Conservation (phyloP, 2,797 vertebrate genomes). For the Leptodactylus fallax region DNA sequence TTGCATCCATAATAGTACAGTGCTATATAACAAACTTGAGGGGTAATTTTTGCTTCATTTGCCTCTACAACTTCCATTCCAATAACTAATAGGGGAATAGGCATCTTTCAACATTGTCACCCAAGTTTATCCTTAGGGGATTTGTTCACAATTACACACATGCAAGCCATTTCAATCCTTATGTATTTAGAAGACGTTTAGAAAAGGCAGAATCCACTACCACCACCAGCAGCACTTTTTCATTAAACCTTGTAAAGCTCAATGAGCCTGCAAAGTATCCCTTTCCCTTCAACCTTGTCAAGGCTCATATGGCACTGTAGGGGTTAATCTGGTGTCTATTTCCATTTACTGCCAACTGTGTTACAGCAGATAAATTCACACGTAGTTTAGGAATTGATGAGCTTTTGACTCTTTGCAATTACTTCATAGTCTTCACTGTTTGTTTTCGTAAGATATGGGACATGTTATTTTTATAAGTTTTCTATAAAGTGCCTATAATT, state of each 20-base stretch:
- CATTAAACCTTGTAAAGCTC: constrained; percentile 3
- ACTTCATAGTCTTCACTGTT: background rate
- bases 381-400: background rate
- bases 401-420: background rate
- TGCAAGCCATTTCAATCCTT: too few relatives aligned
- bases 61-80: too few relatives aligned
- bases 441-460: background rate
- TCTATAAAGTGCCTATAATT: background rate
- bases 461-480: background rate
- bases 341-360: background rate
- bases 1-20: too few relatives aligned
- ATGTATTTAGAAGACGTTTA: too few relatives aligned
- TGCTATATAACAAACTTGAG: too few relatives aligned
- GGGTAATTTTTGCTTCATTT: too few relatives aligned
- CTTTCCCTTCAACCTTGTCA: constrained; percentile 1
- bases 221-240: background rate
- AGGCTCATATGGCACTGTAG: constrained; percentile 24
- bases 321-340: constrained; percentile 31
- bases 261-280: constrained; percentile 33
- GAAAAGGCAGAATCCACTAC: background rate
- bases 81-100: too few relatives aligned
- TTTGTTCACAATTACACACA: too few relatives aligned
- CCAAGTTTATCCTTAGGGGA: too few relatives aligned
- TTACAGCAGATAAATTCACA: background rate
- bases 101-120: too few relatives aligned